These are phyloP conservation scores for Cephalopterus ornatus DNA, from an alignment of 2,113 vertebrate species.

Conservation along the genomic window DNA sequence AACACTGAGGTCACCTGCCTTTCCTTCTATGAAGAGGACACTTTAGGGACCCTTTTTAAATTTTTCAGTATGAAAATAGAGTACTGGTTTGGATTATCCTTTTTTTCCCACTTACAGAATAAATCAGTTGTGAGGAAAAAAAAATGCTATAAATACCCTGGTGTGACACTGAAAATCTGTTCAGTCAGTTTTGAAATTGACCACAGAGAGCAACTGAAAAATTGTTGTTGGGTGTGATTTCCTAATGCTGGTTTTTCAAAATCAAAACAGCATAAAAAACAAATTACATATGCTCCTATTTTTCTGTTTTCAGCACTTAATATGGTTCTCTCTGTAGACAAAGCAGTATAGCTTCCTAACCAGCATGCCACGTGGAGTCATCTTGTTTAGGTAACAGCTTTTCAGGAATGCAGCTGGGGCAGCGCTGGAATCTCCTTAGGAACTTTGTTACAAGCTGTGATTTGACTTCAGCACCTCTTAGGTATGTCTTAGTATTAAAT, in stretches of 20 bases:
- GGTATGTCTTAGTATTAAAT: background rate
- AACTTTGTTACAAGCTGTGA: constrained; percentile 3
- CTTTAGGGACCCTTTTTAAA: background rate
- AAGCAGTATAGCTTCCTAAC: background rate
- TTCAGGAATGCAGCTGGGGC: constrained; percentile 32
- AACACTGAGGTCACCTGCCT: background rate
- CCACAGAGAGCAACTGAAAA: background rate
- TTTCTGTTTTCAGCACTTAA: background rate
- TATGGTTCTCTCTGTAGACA: background rate
- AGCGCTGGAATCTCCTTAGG: background rate
- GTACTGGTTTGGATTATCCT: background rate
- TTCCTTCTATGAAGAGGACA: background rate
- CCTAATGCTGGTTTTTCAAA: background rate
- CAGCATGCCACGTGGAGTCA: background rate
- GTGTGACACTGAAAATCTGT: background rate
- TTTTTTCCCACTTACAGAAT: background rate
- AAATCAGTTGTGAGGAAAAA: background rate
- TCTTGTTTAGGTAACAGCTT: background rate
- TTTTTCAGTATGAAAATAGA: background rate
- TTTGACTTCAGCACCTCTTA: background rate
- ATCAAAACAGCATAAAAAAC: background rate
- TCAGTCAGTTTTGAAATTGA: background rate
- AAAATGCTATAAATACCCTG: background rate
- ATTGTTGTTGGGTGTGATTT: background rate
- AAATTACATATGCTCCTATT: background rate